Conservation (phyloP, 2,888 invertebrate species). For the Cataglyphis livida region DNA sequence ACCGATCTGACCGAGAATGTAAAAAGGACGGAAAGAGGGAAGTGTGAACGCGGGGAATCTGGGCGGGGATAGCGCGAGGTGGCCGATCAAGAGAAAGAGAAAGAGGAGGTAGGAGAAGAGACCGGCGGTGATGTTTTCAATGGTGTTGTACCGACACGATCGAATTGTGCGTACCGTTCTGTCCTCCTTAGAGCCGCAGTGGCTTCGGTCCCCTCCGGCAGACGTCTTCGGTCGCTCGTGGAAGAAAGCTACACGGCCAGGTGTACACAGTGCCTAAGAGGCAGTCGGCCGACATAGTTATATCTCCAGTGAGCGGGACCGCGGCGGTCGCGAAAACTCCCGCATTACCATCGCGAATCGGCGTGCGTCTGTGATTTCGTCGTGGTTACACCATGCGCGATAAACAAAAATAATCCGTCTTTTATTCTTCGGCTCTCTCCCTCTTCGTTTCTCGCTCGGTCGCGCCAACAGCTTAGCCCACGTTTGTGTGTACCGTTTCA, state of each 20-base stretch:
- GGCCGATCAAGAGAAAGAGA: constrained; percentile 54
- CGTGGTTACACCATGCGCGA: constrained; percentile 64
- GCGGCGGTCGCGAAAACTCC: constrained; percentile 62
- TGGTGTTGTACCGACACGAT: constrained; percentile 84
- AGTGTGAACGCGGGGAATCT: constrained; percentile 43
- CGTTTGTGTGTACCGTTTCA: constrained; percentile 66
- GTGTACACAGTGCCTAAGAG: constrained; percentile 80
- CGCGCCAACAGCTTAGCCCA: constrained; percentile 28
- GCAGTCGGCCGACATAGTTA: constrained; percentile 75
- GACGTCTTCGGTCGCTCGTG: constrained; percentile 84
- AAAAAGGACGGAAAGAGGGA: constrained; percentile 56
- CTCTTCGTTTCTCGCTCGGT: background rate
- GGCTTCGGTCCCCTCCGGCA: constrained; percentile 77
- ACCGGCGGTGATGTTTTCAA: constrained; percentile 82
- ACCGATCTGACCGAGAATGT: constrained; percentile 14
- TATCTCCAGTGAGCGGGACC: constrained; percentile 56
- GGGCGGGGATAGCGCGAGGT: constrained; percentile 47
- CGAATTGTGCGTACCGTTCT: constrained; percentile 85
- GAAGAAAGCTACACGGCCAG: constrained; percentile 84
- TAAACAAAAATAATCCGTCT: constrained; percentile 56
- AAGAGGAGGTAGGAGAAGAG: constrained; percentile 64
- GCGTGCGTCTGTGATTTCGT: constrained; percentile 61
- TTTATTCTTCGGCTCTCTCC: background rate
- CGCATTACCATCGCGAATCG: constrained; percentile 72
- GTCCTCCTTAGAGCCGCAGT: constrained; percentile 84